Percentiles rank a stretch among this genome's conserved stretches.
Conservation (phyloP, 1,140 invertebrate species). For the Dendrolimus kikuchii region DNA sequence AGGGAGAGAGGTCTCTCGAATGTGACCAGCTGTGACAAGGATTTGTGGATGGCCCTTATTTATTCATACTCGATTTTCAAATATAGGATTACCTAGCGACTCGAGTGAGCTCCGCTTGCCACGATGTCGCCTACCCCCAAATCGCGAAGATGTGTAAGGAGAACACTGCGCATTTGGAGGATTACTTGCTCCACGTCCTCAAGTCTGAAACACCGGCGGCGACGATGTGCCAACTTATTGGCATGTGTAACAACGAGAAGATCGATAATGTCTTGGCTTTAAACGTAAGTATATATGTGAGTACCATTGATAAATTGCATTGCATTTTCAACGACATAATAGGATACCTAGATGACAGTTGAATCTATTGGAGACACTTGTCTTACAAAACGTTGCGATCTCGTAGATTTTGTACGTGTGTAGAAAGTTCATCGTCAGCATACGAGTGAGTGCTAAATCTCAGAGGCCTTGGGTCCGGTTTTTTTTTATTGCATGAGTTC, state of each 20-base stretch:
- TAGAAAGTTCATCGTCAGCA: too few species aligned
- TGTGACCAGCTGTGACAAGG: neutral
- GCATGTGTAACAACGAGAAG: constrained; percentile 55
- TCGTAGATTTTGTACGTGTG: too few species aligned
- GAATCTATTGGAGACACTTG: too few species aligned
- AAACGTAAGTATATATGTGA: constrained; percentile 22
- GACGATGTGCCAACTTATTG: constrained; percentile 48
- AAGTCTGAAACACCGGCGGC: constrained; percentile 35
- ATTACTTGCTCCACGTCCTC: constrained; percentile 43
- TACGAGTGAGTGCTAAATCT: too few species aligned
- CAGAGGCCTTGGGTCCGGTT: too few species aligned
- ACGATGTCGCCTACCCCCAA: constrained; percentile 27
- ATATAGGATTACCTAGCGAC: constrained; percentile 43
- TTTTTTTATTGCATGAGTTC: too few species aligned
- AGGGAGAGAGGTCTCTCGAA: neutral
- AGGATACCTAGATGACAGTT: too few species aligned
- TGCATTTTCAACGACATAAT: neutral
- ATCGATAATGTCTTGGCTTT: constrained; percentile 29
- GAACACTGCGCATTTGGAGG: constrained; percentile 34
- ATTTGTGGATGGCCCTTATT: too few species aligned
- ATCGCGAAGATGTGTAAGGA: constrained; percentile 37
- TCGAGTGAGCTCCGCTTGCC: constrained; percentile 36
- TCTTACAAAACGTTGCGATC: too few species aligned
- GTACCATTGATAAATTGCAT: neutral
- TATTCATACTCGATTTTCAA: neutral